These are phyloP conservation scores for Bruchidius siliquastri DNA, from an alignment of 2,888 invertebrate species.

Conservation along the genomic window DNA sequence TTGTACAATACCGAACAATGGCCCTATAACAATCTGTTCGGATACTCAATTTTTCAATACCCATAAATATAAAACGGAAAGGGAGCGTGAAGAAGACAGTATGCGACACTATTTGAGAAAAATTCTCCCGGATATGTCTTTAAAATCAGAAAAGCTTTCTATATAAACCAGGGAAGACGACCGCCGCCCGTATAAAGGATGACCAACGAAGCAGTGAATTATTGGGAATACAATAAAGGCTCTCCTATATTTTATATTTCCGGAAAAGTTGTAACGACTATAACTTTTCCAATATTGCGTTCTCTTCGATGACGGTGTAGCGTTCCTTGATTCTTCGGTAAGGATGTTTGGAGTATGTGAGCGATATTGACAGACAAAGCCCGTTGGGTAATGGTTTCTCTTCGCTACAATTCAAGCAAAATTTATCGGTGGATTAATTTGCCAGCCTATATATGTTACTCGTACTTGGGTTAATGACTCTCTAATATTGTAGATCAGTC, in stretches of 20 bases:
- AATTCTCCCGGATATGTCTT: not conserved
- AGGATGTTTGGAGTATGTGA: no score
- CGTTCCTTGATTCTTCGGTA: not conserved
- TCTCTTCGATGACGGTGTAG: not conserved
- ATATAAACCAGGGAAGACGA: not conserved
- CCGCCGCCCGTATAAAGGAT: not conserved
- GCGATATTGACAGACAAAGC: not conserved
- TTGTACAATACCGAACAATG: not conserved
- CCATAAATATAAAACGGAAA: not conserved
- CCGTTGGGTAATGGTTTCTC: not conserved
- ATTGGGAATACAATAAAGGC: not conserved
- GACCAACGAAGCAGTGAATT: not conserved
- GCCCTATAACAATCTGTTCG: not conserved
- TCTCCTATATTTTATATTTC: not conserved
- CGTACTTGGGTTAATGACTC: no score
- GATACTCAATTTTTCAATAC: not conserved
- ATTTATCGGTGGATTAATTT: no score
- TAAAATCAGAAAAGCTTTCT: not conserved
- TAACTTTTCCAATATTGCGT: not conserved
- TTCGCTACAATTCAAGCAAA: no score
- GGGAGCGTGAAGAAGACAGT: not conserved
- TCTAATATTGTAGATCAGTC: no score
- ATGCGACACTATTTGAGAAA: not conserved
- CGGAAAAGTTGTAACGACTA: not conserved
- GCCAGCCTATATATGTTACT: no score